phyloP scores from a whole-genome alignment of 2,797 vertebrate species.

The Chanos chanos region DNA sequence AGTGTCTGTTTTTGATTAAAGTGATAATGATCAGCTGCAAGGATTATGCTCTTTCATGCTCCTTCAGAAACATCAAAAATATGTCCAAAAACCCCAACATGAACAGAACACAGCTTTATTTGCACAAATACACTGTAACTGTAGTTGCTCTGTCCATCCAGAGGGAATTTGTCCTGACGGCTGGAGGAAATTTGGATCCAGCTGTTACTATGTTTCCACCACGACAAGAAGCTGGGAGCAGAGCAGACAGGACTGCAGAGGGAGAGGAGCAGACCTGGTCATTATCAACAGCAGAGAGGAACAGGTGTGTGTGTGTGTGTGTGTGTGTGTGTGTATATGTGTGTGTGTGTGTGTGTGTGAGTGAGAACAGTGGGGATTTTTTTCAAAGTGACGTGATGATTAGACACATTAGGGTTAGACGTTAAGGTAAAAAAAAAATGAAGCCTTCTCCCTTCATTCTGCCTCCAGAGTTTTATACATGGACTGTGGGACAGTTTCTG shows the following conservation, averaged over 20 bases:
- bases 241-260: conserved; percentile 6
- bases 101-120: too few species aligned
- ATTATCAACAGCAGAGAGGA: conserved; percentile 33
- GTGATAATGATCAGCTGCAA: too few species aligned
- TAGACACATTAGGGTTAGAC: too few species aligned
- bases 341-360: neutral
- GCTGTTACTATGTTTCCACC: conserved; percentile 3
- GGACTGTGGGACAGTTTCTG: neutral
- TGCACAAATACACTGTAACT: too few species aligned
- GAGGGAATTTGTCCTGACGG: neutral
- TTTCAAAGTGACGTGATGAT: neutral
- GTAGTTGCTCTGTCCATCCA: neutral
- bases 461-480: neutral
- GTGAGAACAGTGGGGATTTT: neutral
- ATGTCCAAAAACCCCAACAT: too few species aligned
- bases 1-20: too few species aligned
- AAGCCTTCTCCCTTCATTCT: too few species aligned
- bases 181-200: neutral
- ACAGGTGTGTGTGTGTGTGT: too few species aligned
- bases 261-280: conserved; percentile 15
- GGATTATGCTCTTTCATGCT: too few species aligned
- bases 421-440: too few species aligned
- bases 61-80: too few species aligned
- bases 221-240: neutral
- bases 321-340: too few species aligned